Percentiles rank a stretch among this genome's conserved stretches.
Conservation (phyloP, 2,113 vertebrate species). For the Riparia riparia region DNA sequence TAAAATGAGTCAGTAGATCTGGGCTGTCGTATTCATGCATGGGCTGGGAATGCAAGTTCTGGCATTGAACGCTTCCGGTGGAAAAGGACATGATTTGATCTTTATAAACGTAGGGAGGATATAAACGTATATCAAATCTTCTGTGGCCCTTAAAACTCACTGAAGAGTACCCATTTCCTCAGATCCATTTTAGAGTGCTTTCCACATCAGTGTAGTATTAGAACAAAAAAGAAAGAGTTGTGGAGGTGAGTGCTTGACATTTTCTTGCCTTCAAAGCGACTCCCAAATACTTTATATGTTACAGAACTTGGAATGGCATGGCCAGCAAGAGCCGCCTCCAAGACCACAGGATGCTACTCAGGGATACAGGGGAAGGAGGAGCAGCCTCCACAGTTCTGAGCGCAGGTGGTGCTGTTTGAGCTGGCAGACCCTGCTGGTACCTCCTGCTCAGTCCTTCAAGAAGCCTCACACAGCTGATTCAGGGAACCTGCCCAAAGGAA, state of each 20-base stretch:
- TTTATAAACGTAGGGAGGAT: not conserved
- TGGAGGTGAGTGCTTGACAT: not conserved
- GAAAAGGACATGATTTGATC: not conserved
- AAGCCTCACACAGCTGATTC: not conserved
- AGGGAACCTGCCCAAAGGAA: not conserved
- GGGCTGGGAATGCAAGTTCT: not conserved
- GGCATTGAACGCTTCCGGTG: not conserved
- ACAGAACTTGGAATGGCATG: not conserved
- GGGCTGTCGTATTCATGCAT: fast-evolving
- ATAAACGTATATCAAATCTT: not conserved
- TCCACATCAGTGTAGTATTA: not conserved
- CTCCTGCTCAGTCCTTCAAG: not conserved
- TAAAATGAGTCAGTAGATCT: not conserved
- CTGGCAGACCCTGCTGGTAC: not conserved
- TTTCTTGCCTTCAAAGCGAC: not conserved
- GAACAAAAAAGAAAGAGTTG: not conserved
- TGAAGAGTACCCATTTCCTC: not conserved
- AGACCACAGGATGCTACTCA: not conserved
- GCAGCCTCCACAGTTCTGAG: not conserved
- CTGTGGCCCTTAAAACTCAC: not conserved
- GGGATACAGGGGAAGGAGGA: not conserved
- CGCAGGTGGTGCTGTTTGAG: fast-evolving
- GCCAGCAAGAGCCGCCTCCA: not conserved
- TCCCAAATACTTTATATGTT: not conserved
- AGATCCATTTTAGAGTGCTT: not conserved